Percentiles rank a stretch among this genome's conserved stretches.
Conservation (phyloP, 2,888 invertebrate species). For the Dastarcus helophoroides region DNA sequence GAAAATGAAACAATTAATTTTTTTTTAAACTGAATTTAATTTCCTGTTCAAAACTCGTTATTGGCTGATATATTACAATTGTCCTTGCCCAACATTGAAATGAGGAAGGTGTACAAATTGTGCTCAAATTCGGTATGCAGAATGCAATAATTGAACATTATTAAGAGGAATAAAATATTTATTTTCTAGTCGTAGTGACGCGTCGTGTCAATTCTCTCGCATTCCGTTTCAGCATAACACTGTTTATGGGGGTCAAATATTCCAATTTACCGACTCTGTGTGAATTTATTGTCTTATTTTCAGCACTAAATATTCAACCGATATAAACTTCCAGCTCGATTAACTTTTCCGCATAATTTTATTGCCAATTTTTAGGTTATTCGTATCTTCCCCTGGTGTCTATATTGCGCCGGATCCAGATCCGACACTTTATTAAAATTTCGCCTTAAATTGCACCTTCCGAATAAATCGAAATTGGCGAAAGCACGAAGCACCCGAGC, state of each 20-base stretch:
- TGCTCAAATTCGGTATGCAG: slow-evolving; percentile 1
- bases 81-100: too few relatives aligned
- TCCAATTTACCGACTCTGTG: slow-evolving; percentile 34
- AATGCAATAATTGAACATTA: not conserved
- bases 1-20: too few relatives aligned
- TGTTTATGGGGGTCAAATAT: slow-evolving; percentile 38
- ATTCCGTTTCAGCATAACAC: slow-evolving; percentile 32
- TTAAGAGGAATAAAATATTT: slow-evolving; percentile 1
- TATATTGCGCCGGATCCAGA: slow-evolving; percentile 4
- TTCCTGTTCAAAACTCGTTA: too few relatives aligned
- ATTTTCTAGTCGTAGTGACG: slow-evolving; percentile 2
- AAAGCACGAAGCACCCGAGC: too few relatives aligned
- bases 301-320: slow-evolving; percentile 33
- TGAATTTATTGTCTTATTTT: slow-evolving; percentile 36
- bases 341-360: slow-evolving; percentile 34
- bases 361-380: slow-evolving; percentile 32
- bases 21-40: too few relatives aligned
- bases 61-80: too few relatives aligned
- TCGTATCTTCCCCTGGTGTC: slow-evolving; percentile 22
- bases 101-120: too few relatives aligned
- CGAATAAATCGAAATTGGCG: too few relatives aligned
- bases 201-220: slow-evolving; percentile 30
- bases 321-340: slow-evolving; percentile 29
- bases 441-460: too few relatives aligned
- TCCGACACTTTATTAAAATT: slow-evolving; percentile 1